Evolutionary conservation across 2,888 invertebrate genomes (phyloP), one percentile per base, ranked within the genome.

Genomic region (Pyrrhia umbra): DNA sequence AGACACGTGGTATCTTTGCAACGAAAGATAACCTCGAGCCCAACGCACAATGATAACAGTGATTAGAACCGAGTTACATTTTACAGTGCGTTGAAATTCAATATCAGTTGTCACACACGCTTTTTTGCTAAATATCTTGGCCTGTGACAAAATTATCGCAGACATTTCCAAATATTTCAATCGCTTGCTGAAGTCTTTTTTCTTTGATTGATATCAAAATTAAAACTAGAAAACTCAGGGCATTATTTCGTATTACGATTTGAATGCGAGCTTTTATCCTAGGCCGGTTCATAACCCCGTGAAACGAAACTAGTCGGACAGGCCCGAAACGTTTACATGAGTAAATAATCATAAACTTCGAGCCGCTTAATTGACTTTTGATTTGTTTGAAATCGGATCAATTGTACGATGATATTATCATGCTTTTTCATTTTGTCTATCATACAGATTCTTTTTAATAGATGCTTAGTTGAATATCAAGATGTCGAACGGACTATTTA

Each of bases 1-100:
- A 47, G n/a, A 61, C 77, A 78, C 71, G 75, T 74, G 72, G 55
- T 82, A 79, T 82, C 81, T 81, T 79, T 82, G 82, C 82, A 81
- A 72, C 51, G 63, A 40, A 59, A 70, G 81, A 82, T 82, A 82
- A 82, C 78, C 82, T 79, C 74, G 60, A 59, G 60, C 61, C 70
- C 64, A 72, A 72, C 74, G 79, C 76, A 77, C 71, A 64, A 47
- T 68, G 80, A 80, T 80, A 80, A 80, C 61, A 61, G 54, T 63
- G 75, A 79, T 79, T 74, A 52, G 23, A 64, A 63, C 55, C 42
- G 60, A 61, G 56, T 66, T 62, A 69, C 66, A 73, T 65, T 66
- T 67, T 64, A 62, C 15, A 70, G 47, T 78, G 73, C 73, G 76
- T 71, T 58, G 21, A 49, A 54, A 52, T 64, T 70, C 40, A 54